These are phyloP conservation scores for Gasteruption jaculator DNA, from an alignment of 2,888 invertebrate species.

Conservation along the genomic window DNA sequence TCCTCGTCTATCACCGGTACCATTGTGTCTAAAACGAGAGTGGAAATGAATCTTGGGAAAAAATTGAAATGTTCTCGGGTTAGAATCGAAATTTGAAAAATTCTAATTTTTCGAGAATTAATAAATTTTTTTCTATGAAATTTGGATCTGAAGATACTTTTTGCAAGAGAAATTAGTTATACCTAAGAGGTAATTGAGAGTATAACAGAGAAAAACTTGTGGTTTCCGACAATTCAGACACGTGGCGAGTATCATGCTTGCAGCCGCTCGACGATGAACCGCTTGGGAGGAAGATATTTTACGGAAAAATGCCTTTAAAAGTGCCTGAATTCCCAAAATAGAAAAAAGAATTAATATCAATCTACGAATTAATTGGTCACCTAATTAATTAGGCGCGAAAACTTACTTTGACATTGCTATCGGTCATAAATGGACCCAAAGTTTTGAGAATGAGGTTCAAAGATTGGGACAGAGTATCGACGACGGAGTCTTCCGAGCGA, in stretches of 20 bases:
- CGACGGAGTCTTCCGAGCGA: conserved; percentile 67
- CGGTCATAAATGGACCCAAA: conserved; percentile 66
- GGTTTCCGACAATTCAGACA: conserved; percentile 74
- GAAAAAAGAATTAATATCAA: conserved; percentile 1
- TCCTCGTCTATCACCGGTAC: conserved; percentile 21
- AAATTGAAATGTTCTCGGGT: too few species aligned
- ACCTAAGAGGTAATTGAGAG: conserved; percentile 64
- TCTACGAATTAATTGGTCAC: neutral
- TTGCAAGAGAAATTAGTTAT: too few species aligned
- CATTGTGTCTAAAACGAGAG: conserved; percentile 26
- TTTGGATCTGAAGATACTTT: too few species aligned
- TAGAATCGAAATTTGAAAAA: conserved; percentile 6
- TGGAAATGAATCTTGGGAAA: too few species aligned
- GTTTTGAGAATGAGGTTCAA: conserved; percentile 64
- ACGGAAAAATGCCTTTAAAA: conserved; percentile 59
- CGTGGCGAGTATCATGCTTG: conserved; percentile 74
- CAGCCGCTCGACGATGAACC: conserved; percentile 75
- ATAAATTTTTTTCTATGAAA: too few species aligned
- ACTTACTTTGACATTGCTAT: conserved; percentile 65
- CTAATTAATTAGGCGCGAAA: too few species aligned
- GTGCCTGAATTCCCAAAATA: conserved; percentile 43
- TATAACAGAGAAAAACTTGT: conserved; percentile 61
- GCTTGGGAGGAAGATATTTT: conserved; percentile 58
- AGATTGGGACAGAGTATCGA: conserved; percentile 64
- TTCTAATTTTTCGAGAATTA: too few species aligned